Base-by-base conservation (phyloP, 2,888 invertebrate species). In the Cartodere bifasciata region DNA sequence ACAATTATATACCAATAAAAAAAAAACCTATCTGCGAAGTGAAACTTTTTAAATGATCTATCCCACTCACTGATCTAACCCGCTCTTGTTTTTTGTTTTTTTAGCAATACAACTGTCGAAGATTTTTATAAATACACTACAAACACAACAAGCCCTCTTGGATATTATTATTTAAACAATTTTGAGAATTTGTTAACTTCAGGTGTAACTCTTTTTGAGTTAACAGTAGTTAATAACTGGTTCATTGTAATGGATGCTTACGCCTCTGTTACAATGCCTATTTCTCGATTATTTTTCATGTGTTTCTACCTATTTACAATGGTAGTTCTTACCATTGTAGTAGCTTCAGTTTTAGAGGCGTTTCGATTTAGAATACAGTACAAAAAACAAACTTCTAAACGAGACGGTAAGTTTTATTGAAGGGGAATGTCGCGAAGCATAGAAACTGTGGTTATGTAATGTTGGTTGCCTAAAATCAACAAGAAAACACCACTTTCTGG, bases 211-310 rank as follows among this genome's bases (percentile, higher is more conserved):
- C 62, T 90, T 41, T 90, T 88, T 62, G 87, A 88, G 60, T 62
- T 88, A 46, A 88, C 87, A 1, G 86, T 88, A 7, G 86, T 88
- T 34, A 90, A 88, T 58, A 88, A 88, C 60, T 90, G 90, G 90
- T 87, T 88, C 49, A 82, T 87, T 34, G 70, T 86, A 13, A 90
- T 90, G 90, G 84, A 87, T 53, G 87, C 80, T 2, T 83, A 78
- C 52, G 79, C 80, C 1, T 65, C 70, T 1, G 77, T 76, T 11
- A 71, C 74, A 1, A 69, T 74, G 28, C 68, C 76, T 48, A 80
- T 78, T 60, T 79, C 79, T 31, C 65, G 87, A 42, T 59, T 82
- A n/a, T 90, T 81, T 55, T 88, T 90, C 53, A 88, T 88, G 82
- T 64, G 72, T 21, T 90, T 88, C 63, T 88, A 87, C 58, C 63